These are phyloP conservation scores for Kryptolebias ocellatus DNA, from an alignment of 2,797 vertebrate genomes.

Conservation along the genomic window DNA sequence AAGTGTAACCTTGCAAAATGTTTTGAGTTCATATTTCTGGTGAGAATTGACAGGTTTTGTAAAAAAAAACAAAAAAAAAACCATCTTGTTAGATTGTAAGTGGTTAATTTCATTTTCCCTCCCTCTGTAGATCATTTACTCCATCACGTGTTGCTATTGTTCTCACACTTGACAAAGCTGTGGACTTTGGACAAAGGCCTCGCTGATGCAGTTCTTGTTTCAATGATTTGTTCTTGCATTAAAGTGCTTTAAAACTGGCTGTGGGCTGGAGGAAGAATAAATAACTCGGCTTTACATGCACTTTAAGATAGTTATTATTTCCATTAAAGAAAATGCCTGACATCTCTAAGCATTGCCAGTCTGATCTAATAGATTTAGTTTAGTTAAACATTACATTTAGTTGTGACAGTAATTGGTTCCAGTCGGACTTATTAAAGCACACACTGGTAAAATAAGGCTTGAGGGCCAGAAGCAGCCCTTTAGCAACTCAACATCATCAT, in stretches of 20 bases:
- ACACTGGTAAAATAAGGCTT: too few relatives aligned
- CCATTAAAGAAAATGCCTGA: neutral
- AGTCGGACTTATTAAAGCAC: constrained; percentile 1
- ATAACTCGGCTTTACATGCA: constrained; percentile 18
- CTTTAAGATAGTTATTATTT: constrained; percentile 24
- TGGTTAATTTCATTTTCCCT: constrained; percentile 23
- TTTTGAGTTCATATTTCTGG: neutral
- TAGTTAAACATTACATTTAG: neutral
- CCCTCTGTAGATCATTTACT: constrained; percentile 35
- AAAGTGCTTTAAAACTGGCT: constrained; percentile 1
- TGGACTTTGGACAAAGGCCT: neutral
- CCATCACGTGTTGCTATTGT: constrained; percentile 6
- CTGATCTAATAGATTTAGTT: neutral
- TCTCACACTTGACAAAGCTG: neutral
- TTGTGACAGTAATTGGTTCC: neutral
- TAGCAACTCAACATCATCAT: too few relatives aligned
- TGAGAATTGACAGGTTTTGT: neutral
- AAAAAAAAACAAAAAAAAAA: neutral
- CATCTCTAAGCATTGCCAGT: constrained; percentile 2
- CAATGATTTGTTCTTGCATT: constrained; percentile 6
- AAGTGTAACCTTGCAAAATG: too few relatives aligned
- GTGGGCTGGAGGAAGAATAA: neutral
- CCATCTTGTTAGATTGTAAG: neutral
- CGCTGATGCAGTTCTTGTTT: neutral
- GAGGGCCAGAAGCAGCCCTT: too few relatives aligned